Conservation (phyloP, 2,113 vertebrate genomes). For the Bos taurus region ARS-UCD2.0 NC_037344.1:43311001-43311500, state of each 20-base stretch:
- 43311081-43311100: background rate
- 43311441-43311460: background rate
- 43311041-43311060: background rate
- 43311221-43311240: background rate
- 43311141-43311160: fast-evolving
- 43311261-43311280: fast-evolving
- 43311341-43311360: background rate
- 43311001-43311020: background rate
- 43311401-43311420: background rate
- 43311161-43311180: fast-evolving
- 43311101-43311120: background rate
- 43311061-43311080: background rate
- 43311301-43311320: background rate
- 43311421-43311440: background rate
- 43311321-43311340: background rate
- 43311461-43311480: background rate
- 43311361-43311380: background rate
- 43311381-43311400: background rate
- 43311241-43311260: fast-evolving
- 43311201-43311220: background rate
- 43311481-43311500: background rate
- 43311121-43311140: fast-evolving
- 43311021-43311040: background rate
- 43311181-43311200: background rate
- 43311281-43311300: background rate